Evolutionary conservation across 30 jellyfish, hydroid and myxozoan species (phyloP).

Genomic region (Aurelia aurita complex sp. Pacific): DNA sequence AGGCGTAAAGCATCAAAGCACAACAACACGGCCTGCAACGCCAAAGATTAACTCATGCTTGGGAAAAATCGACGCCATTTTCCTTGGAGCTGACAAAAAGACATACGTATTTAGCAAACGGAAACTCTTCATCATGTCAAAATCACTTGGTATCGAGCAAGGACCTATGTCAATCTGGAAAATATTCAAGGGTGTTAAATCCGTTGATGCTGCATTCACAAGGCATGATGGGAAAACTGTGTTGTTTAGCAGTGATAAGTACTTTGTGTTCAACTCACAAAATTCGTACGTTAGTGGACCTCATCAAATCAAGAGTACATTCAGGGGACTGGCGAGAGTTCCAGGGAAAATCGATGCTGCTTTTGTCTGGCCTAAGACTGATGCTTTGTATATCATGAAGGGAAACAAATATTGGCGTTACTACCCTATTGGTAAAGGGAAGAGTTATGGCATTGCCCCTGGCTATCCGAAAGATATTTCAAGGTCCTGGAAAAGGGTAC

Average conservation of each 20-base stretch:
- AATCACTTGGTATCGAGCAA: slow-evolving; percentile 9
- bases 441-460: slow-evolving; percentile 16
- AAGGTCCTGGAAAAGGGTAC: slow-evolving; percentile 57
- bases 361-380: slow-evolving; percentile 84
- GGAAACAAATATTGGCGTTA: slow-evolving; percentile 80
- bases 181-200: slow-evolving; percentile 65
- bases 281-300: slow-evolving; percentile 75
- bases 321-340: slow-evolving; percentile 41
- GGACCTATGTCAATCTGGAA: slow-evolving; percentile 68
- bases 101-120: slow-evolving; percentile 54
- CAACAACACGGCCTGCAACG: slow-evolving; percentile 6
- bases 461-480: slow-evolving; percentile 69
- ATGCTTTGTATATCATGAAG: slow-evolving; percentile 64
- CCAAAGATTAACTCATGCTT: slow-evolving; percentile 34
- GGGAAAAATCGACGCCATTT: slow-evolving; percentile 38
- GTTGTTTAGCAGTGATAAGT: slow-evolving; percentile 59
- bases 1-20: slow-evolving; percentile 31
- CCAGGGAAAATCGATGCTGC: slow-evolving; percentile 80
- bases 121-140: slow-evolving; percentile 33
- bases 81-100: slow-evolving; percentile 38
- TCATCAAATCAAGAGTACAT: slow-evolving; percentile 20
- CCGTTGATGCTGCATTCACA: slow-evolving; percentile 83
- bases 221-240: slow-evolving; percentile 74
- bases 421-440: not conserved
- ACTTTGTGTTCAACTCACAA: slow-evolving; percentile 49